These are phyloP conservation scores for Brachystomella parvula DNA, from an alignment of 1,140 invertebrate species.

Conservation along the genomic window DNA sequence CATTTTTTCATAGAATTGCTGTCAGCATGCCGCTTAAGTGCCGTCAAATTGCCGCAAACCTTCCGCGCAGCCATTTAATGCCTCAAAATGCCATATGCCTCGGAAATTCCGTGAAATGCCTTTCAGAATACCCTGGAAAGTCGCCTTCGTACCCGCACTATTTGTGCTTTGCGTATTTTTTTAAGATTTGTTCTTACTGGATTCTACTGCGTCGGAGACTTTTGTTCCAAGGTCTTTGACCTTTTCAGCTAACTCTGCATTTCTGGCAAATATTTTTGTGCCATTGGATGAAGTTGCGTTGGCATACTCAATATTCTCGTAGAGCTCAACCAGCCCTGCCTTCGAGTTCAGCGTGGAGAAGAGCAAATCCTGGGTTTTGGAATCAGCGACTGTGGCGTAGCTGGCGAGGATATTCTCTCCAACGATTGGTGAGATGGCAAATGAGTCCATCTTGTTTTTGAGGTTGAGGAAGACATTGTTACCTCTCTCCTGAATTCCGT, in stretches of 20 bases:
- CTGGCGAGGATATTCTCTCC: background rate
- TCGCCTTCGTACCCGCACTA: no score
- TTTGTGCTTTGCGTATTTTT: no score
- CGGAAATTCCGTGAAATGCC: no score
- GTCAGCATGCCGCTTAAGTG: no score
- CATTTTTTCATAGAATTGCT: no score
- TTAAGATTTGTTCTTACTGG: no score
- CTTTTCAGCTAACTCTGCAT: background rate
- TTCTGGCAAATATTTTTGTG: background rate
- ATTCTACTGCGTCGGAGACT: no score
- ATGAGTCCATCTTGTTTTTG: background rate
- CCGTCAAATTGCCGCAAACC: no score
- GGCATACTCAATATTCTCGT: background rate
- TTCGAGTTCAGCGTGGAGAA: slow-evolving; percentile 11
- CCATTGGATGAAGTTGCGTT: background rate
- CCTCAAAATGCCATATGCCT: no score
- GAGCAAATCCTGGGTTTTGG: background rate
- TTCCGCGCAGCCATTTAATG: no score
- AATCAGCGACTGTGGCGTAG: background rate
- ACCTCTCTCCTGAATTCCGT: slow-evolving; percentile 15
- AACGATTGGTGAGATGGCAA: background rate
- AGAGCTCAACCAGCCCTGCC: background rate
- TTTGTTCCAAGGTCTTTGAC: background rate
- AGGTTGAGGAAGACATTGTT: slow-evolving; percentile 14
- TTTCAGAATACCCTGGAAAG: no score